A percentile compares a stretch with the other conserved stretches of the same genome.
Evolutionary conservation across 2,113 vertebrate species (phyloP).

Genomic region (Callospermophilus lateralis): DNA sequence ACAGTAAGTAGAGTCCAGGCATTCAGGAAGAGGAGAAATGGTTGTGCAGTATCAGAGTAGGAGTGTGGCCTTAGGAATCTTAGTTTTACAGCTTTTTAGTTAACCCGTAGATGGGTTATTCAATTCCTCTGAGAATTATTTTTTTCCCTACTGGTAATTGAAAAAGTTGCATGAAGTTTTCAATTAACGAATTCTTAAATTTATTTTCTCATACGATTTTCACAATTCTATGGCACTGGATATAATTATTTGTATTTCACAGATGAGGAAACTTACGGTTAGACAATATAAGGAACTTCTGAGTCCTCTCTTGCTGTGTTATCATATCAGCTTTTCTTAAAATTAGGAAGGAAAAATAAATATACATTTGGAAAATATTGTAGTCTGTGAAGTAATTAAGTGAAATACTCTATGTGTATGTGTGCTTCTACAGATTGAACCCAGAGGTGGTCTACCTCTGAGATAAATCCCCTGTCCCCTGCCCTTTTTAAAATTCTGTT

Average conservation of each 20-base stretch:
- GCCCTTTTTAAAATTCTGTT: too few relatives aligned
- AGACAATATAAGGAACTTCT: neutral
- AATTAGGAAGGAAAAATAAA: neutral
- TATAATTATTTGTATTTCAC: neutral
- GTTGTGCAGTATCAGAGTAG: too few relatives aligned
- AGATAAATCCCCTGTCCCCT: too few relatives aligned
- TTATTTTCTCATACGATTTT: conserved; percentile 18
- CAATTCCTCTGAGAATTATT: neutral
- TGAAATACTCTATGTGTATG: neutral
- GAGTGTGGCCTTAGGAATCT: neutral
- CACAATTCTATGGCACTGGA: neutral
- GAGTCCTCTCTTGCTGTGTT: neutral
- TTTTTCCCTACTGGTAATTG: neutral
- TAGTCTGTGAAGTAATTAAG: neutral
- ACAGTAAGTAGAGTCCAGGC: fast-evolving
- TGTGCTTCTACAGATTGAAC: too few relatives aligned
- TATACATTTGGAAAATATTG: neutral
- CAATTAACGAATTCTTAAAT: neutral
- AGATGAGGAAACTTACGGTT: neutral
- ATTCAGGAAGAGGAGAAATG: neutral
- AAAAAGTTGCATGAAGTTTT: neutral
- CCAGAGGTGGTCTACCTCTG: too few relatives aligned
- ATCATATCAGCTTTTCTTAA: neutral
- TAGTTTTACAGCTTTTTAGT: neutral
- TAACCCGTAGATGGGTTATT: neutral